Percentiles rank a stretch among this genome's conserved stretches.
phyloP scores from a whole-genome alignment of 2,888 invertebrate genomes.

The Caenorhabditis becei region DNA sequence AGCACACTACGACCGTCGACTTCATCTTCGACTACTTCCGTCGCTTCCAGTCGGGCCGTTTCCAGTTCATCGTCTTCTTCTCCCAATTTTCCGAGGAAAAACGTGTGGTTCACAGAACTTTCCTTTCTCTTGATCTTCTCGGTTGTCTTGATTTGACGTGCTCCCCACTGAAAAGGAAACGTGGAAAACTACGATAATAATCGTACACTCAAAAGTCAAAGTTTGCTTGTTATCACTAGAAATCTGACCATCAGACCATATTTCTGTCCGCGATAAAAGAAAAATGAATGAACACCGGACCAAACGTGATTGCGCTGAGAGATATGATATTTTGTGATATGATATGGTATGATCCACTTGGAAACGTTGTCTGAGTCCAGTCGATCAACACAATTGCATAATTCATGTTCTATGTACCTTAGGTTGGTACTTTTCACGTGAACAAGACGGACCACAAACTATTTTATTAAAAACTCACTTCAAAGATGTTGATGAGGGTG shows the following conservation, averaged over 20 bases:
- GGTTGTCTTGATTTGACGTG: slow-evolving; percentile 76
- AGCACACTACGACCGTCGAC: slow-evolving; percentile 19
- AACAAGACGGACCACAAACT: neutral
- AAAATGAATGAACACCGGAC: slow-evolving; percentile 27
- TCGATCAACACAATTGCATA: too few species aligned
- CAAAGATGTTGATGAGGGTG: slow-evolving; percentile 91
- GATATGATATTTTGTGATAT: slow-evolving; percentile 15
- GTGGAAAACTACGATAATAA: neutral
- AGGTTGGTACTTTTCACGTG: neutral
- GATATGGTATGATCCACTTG: neutral
- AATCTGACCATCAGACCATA: slow-evolving; percentile 48
- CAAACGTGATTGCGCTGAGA: slow-evolving; percentile 17
- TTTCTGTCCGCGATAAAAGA: slow-evolving; percentile 15
- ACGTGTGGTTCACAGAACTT: slow-evolving; percentile 41
- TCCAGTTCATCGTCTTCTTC: slow-evolving; percentile 46
- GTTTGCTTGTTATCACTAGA: slow-evolving; percentile 16
- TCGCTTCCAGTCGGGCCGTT: slow-evolving; percentile 40
- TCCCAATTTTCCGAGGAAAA: slow-evolving; percentile 21
- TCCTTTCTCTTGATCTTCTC: slow-evolving; percentile 69
- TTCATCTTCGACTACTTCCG: slow-evolving; percentile 30
- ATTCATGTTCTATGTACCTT: neutral
- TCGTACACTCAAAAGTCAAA: neutral
- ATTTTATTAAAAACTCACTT: slow-evolving; percentile 86
- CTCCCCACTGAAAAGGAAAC: slow-evolving; percentile 76
- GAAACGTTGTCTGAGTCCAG: too few species aligned